Conservation (phyloP, 2,888 invertebrate species). For the Cheilosia impressa region DNA sequence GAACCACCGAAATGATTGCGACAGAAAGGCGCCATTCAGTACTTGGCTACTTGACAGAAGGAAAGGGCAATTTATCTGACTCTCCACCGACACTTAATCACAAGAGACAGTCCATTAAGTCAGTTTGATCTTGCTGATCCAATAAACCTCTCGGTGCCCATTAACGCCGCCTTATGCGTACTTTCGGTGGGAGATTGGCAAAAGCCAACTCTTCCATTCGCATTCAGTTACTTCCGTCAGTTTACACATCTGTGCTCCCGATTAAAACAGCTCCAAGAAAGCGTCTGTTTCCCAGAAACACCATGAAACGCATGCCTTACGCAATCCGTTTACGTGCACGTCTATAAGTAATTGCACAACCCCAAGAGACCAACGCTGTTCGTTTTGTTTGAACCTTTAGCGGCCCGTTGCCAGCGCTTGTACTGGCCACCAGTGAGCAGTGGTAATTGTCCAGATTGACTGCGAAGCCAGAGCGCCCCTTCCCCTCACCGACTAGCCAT, state of each 20-base stretch:
- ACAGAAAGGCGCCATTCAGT: background rate
- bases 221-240: slow-evolving; percentile 7
- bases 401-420: slow-evolving; percentile 2
- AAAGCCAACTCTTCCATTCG: background rate
- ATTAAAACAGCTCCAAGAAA: slow-evolving; percentile 1
- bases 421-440: slow-evolving; percentile 6
- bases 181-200: background rate
- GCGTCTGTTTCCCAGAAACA: slow-evolving; percentile 7
- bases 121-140: slow-evolving; percentile 28
- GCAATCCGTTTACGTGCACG: slow-evolving; percentile 25
- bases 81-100: background rate
- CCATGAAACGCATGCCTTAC: slow-evolving; percentile 24
- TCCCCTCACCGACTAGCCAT: background rate
- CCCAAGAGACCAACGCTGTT: slow-evolving; percentile 14
- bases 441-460: background rate
- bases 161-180: background rate
- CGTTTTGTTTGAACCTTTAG: slow-evolving; percentile 17
- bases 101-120: slow-evolving; percentile 7
- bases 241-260: background rate
- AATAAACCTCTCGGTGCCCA: slow-evolving; percentile 14
- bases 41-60: background rate
- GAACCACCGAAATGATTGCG: no score
- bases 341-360: background rate
- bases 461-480: background rate
- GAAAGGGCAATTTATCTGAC: background rate